Percentiles rank a stretch among this genome's conserved stretches.
These are phyloP conservation scores for Drymonia ruficornis DNA, from an alignment of 2,888 invertebrate genomes.

Conservation along the genomic window DNA sequence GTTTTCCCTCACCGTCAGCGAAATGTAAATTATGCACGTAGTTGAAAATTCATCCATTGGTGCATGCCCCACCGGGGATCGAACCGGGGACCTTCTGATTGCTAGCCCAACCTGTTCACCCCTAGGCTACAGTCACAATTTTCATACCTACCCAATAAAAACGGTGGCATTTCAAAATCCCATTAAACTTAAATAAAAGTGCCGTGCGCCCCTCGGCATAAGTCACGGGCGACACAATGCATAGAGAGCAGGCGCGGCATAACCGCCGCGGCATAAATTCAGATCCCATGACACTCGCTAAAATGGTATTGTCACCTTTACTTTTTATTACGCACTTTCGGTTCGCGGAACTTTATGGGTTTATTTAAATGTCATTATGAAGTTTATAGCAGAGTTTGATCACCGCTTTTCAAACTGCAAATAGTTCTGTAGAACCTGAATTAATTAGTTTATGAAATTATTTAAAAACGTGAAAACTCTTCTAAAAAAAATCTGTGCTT, in stretches of 20 bases:
- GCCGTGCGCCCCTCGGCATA: background rate
- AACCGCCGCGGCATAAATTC: background rate
- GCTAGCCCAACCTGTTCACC: too few relatives aligned
- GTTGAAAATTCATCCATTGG: too few relatives aligned
- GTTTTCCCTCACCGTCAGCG: too few relatives aligned
- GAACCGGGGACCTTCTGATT: too few relatives aligned
- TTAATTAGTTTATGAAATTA: too few relatives aligned
- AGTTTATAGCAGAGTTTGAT: background rate
- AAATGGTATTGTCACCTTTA: background rate
- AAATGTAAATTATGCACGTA: too few relatives aligned
- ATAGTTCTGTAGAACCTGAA: too few relatives aligned
- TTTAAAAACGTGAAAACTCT: too few relatives aligned
- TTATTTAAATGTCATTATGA: background rate
- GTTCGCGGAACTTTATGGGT: background rate
- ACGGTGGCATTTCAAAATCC: background rate
- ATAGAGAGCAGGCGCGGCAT: slow-evolving; percentile 2
- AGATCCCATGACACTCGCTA: slow-evolving; percentile 1
- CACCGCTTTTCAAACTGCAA: background rate
- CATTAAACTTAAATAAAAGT: background rate
- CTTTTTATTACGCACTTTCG: background rate
- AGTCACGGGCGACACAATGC: slow-evolving; percentile 10
- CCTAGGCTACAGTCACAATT: too few relatives aligned
- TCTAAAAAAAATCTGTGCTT: too few relatives aligned
- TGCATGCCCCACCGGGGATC: too few relatives aligned
- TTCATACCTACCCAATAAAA: background rate